These are phyloP conservation scores for Pterocles orientalis DNA, from an alignment of 2,113 vertebrate genomes.

Conservation along the genomic window DNA sequence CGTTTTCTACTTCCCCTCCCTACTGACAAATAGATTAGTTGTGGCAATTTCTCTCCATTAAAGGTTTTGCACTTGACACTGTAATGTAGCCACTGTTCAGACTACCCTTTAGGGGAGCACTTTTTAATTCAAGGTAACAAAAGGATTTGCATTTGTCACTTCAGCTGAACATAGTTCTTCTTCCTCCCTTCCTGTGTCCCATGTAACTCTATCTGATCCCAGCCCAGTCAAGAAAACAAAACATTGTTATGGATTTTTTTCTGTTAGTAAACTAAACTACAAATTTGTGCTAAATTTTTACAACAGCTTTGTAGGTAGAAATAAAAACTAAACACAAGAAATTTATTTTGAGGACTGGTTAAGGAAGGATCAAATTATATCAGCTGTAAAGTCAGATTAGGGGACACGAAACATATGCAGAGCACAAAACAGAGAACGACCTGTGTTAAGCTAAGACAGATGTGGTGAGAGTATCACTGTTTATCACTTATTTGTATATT, in stretches of 20 bases:
- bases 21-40: constrained; percentile 64
- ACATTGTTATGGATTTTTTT: accelerated
- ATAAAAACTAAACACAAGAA: not conserved
- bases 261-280: not conserved
- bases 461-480: too few species aligned
- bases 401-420: accelerated
- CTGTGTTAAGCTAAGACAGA: too few species aligned
- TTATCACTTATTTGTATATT: too few species aligned
- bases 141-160: constrained; percentile 60
- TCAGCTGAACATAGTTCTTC: not conserved
- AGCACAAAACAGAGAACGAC: not conserved
- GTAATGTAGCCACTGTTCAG: constrained; percentile 37
- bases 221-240: not conserved
- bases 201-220: not conserved
- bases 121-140: constrained; percentile 30
- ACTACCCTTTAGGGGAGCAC: constrained; percentile 37
- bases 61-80: constrained; percentile 59
- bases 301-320: not conserved
- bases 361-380: not conserved
- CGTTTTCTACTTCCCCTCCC: constrained; percentile 49
- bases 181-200: not conserved
- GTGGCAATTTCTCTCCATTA: constrained; percentile 63
- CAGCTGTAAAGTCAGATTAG: not conserved
- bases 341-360: not conserved
- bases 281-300: not conserved